Evolutionary conservation across 2,113 vertebrate species (phyloP), one percentile per base, ranked within the genome.

Genomic region (Eulacestoma nigropectus): DNA sequence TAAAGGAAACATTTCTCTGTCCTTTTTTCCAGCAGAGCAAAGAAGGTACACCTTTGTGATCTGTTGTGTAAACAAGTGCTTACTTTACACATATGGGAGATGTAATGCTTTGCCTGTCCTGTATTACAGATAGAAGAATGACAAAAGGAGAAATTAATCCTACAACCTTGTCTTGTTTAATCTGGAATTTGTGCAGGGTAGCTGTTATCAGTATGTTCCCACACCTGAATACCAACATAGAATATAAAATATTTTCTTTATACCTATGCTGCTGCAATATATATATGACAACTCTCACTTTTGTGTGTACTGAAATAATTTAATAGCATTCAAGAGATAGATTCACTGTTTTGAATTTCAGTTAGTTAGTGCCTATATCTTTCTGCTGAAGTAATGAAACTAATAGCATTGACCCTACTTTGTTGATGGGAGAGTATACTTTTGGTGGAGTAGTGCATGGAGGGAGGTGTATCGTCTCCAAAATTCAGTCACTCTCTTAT

Each of bases 21-120:
- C 52, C 59, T 83, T 88, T 94, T 74, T 75, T 70, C 80, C 37
- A 53, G 25, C 9, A 78, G 29, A 90, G 59, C 49, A 83, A 83
- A 94, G 74, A 90, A 92, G 87, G 83, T 63, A 47, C 46, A 63
- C 30, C n/a, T 90, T 94, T 84, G 37, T 95, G 76, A 92, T 74
- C 68, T 63, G 6, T 26, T 81, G 56, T 56, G 62, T 78, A 81
- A 94, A 93, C 44, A 75, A 84, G 33, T 35, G 32, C 52, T 88
- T 89, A 33, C n/a, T 86, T 85, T 42, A 81, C 39, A 65, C 37
- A 18, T 30, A 63, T 67, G 35, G 64, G 60, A 93, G 44, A 49
- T 88, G 56, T 78, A 59, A 57, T 7, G 19, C 86, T 70, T 84
- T 75, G 39, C 52, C 18, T 75, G 22, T 37, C 29, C 60, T 60